A percentile compares a stretch with the other conserved stretches of the same genome.
These are phyloP conservation scores for Axinella damicornis DNA, from an alignment of 37 sponge, comb jelly and placozoan species.

Conservation along the genomic window DNA sequence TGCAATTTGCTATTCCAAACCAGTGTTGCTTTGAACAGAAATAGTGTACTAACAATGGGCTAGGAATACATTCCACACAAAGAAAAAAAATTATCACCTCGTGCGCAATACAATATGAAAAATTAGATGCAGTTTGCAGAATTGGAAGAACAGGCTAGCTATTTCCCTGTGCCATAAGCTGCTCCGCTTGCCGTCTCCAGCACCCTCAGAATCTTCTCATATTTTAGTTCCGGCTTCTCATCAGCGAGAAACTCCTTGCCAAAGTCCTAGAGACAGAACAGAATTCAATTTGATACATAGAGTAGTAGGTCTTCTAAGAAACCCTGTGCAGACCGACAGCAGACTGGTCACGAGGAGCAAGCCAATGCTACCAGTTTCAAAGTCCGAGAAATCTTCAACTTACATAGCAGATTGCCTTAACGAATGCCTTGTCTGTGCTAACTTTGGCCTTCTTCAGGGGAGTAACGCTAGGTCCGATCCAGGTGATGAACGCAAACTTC, in stretches of 20 bases:
- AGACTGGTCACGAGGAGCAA: too few relatives aligned
- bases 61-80: constrained; percentile 8
- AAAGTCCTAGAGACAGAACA: constrained; percentile 65
- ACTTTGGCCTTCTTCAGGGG: constrained; percentile 96
- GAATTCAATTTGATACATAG: too few relatives aligned
- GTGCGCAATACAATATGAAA: neutral
- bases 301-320: too few relatives aligned
- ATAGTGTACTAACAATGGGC: too few relatives aligned
- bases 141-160: neutral
- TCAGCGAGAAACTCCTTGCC: constrained; percentile 86
- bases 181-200: constrained; percentile 92
- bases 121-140: neutral
- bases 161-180: constrained; percentile 90
- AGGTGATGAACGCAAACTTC: constrained; percentile 96
- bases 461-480: constrained; percentile 85
- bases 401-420: constrained; percentile 77
- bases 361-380: too few relatives aligned
- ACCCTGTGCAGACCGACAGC: too few relatives aligned
- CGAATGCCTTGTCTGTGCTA: constrained; percentile 95
- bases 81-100: constrained; percentile 2
- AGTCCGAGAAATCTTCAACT: neutral
- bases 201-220: constrained; percentile 54
- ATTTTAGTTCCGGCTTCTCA: constrained; percentile 67
- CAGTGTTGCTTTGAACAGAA: too few relatives aligned
- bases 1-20: too few relatives aligned